Conservation (phyloP, 2,888 invertebrate genomes). For the Drosophila affinis region DNA sequence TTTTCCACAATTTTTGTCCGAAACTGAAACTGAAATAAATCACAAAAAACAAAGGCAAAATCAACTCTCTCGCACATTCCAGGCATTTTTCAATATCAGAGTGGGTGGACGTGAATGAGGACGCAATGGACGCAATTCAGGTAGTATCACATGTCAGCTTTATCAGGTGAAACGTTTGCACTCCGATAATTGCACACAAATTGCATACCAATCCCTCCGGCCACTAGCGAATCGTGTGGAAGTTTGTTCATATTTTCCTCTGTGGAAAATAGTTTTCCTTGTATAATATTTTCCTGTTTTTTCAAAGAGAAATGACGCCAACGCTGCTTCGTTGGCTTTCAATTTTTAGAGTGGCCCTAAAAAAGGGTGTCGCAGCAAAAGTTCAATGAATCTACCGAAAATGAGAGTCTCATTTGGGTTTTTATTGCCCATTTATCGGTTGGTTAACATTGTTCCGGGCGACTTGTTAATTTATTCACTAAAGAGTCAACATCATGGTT, state of each 20-base stretch:
- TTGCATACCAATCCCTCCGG: no score
- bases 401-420: slow-evolving; percentile 3
- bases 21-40: slow-evolving; percentile 8
- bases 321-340: background rate
- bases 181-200: slow-evolving; percentile 51
- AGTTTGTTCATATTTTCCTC: background rate
- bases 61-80: background rate
- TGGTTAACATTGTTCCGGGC: slow-evolving; percentile 29
- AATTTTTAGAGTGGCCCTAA: background rate
- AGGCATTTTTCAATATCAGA: background rate
- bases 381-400: slow-evolving; percentile 11
- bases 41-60: slow-evolving; percentile 5
- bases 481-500: slow-evolving; percentile 27
- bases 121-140: slow-evolving; percentile 24
- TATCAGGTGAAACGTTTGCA: slow-evolving; percentile 39
- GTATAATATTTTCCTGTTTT: slow-evolving; percentile 38
- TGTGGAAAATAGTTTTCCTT: slow-evolving; percentile 4
- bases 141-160: slow-evolving; percentile 47
- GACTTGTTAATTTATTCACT: slow-evolving; percentile 38
- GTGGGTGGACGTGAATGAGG: slow-evolving; percentile 14
- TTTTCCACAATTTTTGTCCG: background rate
- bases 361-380: background rate
- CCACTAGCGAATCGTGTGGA: background rate
- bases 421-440: slow-evolving; percentile 36
- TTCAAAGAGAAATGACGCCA: slow-evolving; percentile 19